Base-by-base conservation (phyloP, 2,797 vertebrate species). In the Huso huso region DNA sequence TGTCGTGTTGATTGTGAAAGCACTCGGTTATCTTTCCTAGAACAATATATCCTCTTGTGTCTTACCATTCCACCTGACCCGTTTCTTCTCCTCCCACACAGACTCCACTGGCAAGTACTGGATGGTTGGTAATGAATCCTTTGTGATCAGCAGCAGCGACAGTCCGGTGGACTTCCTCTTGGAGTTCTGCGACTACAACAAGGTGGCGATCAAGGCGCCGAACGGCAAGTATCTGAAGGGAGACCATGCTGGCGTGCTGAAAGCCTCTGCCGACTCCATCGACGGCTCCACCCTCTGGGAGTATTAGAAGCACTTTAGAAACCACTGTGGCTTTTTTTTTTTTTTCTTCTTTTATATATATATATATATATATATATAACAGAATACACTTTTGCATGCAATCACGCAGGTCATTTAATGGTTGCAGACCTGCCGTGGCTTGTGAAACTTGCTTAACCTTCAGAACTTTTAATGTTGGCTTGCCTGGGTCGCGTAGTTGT, bases 21-120 rank as follows among this genome's bases (percentile, higher is more conserved):
- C 37, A 4, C 37, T 37, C 0, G 37, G 37, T 5, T 4, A 37
- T 37, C 37, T 5, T 37, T 37, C 37, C 37, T 37, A 37, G 37
- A 37, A 37, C 37, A 4, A 4, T 37, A 37, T 37, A 37, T 37
- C 23, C 49, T 37, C 10, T 23, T 23, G 10, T 18, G 0, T 18
- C 18, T 37, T 37, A 37, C 4, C 37, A 37, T 37, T 37, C 37
- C 4, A 37, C 37, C 37, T 37, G 4, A 37, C 37, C 48, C 37
- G 51, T 48, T 37, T 63, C 63, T 63, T 64, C 18, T 48, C 50
- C 11, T 9, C 18, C 23, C 50, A 50, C 11, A 8, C 77, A 98
- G 96, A 98, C 81, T 89, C 93, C n/a, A 99, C 96, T 0, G 95
- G 95, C 63, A 98, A 98, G 75, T 98, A 96, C 90, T 98, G 96